Conservation (phyloP, 2,888 invertebrate species). For the Lycia hirtaria region DNA sequence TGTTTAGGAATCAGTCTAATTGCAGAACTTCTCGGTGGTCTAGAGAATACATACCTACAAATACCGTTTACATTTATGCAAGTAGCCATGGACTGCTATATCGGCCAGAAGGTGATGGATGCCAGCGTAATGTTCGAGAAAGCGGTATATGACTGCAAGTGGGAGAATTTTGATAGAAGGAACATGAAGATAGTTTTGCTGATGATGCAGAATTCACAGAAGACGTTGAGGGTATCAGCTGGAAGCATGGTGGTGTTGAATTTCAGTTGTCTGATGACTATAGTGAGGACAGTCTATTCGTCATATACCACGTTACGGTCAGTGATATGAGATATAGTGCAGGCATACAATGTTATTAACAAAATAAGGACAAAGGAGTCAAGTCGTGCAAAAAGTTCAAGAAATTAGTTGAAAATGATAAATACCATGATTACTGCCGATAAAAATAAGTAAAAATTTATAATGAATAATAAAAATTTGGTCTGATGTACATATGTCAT, state of each 20-base stretch:
- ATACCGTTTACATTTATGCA: constrained; percentile 56
- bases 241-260: constrained; percentile 60
- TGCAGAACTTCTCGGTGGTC: constrained; percentile 52
- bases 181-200: constrained; percentile 62
- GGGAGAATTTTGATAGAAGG: constrained; percentile 63
- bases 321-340: constrained; percentile 38
- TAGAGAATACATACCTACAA: constrained; percentile 58
- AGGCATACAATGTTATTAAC: not conserved
- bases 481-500: too few species aligned
- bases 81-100: constrained; percentile 61
- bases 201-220: constrained; percentile 64
- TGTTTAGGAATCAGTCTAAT: constrained; percentile 49
- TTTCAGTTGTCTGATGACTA: constrained; percentile 59
- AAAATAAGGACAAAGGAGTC: too few species aligned
- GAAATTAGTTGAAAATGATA: too few species aligned
- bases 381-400: too few species aligned
- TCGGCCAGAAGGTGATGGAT: constrained; percentile 65
- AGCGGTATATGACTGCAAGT: constrained; percentile 64
- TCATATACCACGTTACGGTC: constrained; percentile 63
- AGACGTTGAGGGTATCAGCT: constrained; percentile 60
- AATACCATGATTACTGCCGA: too few species aligned
- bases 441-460: too few species aligned
- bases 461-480: too few species aligned
- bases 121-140: constrained; percentile 56
- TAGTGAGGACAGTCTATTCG: constrained; percentile 63